Evolutionary conservation across 1,140 invertebrate genomes (phyloP), one percentile per base, ranked within the genome.

Genomic region (Lepidostoma basale): DNA sequence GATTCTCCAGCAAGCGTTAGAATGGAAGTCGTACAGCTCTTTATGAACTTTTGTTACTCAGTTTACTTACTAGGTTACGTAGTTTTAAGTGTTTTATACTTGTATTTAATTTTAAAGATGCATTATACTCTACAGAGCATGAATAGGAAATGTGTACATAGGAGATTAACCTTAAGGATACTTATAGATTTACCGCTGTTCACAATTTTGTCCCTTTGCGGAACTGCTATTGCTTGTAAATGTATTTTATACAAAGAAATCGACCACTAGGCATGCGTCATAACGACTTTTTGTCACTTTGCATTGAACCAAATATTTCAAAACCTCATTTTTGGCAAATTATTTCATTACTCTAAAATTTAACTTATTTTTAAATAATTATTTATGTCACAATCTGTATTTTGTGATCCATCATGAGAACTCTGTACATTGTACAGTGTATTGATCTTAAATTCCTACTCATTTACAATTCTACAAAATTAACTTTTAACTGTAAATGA

Each of bases 21-120:
- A 63, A 60, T 52, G 65, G 54, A 66, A 68, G 62, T 68, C 23
- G 36, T 68, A 72, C 28, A 9, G 62, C 62, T 67, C 60, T 63
- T 60, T 59, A 54, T 54, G 10, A 65, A 60, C 65, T 72, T 73
- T 65, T 69, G 67, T 69, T 73, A 45, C 16, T 42, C 25, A 67
- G 42, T 47, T 28, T 67, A 69, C 69, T 69, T 73, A n/a, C n/a
- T n/a, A 73, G 71, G 64, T 73, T 73, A 73, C 36, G 36, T 73
- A 73, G 67, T 69, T 67, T 45, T 73, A 73, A 73, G 71, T 73
- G 71, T 73, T 73, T 73, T 73, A 69, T 73, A 73, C 71, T 68
- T 66, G 65, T 70, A 70, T 66, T 71, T 71, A 72, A 69, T 60
- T 60, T 62, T 68, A 67, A 65, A 60, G 28, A 67, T 66, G 71